Evolutionary conservation across 2,888 invertebrate genomes (phyloP).

Genomic region (Schizaphis graminum): DNA sequence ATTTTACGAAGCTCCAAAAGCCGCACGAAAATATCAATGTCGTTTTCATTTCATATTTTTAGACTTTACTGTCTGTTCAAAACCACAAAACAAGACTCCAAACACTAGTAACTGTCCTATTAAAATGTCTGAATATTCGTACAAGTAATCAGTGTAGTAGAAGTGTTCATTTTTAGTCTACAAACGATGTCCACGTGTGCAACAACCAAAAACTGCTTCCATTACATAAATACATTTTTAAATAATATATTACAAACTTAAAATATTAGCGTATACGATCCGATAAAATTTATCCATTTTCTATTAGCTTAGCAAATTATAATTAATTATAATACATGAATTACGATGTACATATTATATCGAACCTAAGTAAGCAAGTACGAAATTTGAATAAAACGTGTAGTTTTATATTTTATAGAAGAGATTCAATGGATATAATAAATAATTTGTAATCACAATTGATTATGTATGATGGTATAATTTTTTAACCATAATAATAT

Average conservation of each 20-base stretch:
- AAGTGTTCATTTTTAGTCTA: background rate
- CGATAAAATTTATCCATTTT: background rate
- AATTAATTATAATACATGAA: background rate
- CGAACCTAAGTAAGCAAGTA: background rate
- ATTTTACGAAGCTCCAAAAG: conserved; percentile 5
- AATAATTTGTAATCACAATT: background rate
- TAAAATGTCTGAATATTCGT: background rate
- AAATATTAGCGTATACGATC: background rate
- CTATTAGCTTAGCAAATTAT: background rate
- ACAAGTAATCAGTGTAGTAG: background rate
- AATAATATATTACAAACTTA: background rate
- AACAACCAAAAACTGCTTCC: background rate
- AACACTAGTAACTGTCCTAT: conserved; percentile 1
- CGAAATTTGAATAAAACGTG: background rate
- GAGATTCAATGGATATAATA: background rate
- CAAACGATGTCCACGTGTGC: background rate
- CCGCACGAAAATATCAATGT: conserved; percentile 31
- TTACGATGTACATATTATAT: background rate
- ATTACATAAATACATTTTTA: background rate
- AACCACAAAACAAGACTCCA: background rate
- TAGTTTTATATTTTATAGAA: background rate
- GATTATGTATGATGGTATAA: background rate
- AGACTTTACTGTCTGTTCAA: conserved; percentile 27
- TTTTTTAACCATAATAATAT: background rate
- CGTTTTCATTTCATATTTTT: conserved; percentile 47